These are phyloP conservation scores for Stegana nigrithorax DNA, from an alignment of 2,888 invertebrate species.

Conservation along the genomic window DNA sequence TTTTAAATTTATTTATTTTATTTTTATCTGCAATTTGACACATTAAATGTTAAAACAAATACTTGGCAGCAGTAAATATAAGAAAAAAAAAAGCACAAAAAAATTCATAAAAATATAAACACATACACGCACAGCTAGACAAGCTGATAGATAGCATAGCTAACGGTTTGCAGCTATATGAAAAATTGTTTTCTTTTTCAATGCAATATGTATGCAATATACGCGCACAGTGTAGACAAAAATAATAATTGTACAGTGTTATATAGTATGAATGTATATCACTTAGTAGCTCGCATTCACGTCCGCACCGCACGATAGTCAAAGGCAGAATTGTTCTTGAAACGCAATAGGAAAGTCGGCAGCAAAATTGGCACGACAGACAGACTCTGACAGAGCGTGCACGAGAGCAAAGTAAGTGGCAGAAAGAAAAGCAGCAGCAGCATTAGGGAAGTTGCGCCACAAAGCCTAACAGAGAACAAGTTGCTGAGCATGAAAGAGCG, in stretches of 20 bases:
- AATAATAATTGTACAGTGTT: too few relatives aligned
- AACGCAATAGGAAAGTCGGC: constrained; percentile 29
- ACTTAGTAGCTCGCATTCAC: too few relatives aligned
- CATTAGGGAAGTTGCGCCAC: background rate
- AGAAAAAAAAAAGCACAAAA: constrained; percentile 13
- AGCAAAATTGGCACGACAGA: background rate
- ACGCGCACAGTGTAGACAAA: too few relatives aligned
- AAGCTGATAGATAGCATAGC: too few relatives aligned
- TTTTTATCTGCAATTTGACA: too few relatives aligned
- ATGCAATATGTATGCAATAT: too few relatives aligned
- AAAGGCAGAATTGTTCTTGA: constrained; percentile 49
- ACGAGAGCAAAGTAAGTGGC: constrained; percentile 4
- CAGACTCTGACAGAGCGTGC: constrained; percentile 2
- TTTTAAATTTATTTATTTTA: constrained; percentile 3
- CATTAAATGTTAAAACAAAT: too few relatives aligned
- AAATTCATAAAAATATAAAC: background rate
- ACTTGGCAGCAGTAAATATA: background rate
- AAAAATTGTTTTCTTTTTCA: too few relatives aligned
- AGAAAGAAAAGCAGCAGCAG: constrained; percentile 16
- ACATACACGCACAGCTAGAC: too few relatives aligned
- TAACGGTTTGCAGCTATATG: too few relatives aligned
- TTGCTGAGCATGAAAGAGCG: too few relatives aligned
- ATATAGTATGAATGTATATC: too few relatives aligned
- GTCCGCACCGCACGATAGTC: constrained; percentile 49
- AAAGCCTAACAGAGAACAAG: background rate